Evolutionary conservation across 2,113 vertebrate species (phyloP).

Genomic region (Nanger granti): DNA sequence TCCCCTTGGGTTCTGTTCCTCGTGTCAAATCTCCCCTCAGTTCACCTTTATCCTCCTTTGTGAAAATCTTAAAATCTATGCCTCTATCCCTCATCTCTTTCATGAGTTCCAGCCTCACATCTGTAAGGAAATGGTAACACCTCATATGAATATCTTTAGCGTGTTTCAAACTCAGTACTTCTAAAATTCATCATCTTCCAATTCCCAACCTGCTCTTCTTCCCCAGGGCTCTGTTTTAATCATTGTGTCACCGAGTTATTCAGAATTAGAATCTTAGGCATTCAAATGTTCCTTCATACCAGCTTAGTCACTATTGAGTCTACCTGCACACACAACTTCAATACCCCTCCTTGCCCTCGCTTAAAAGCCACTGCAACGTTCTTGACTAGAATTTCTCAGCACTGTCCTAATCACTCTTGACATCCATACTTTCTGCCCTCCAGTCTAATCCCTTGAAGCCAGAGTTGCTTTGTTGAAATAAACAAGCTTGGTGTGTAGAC

Average conservation of each 20-base stretch:
- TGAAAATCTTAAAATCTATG: background rate
- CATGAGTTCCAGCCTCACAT: background rate
- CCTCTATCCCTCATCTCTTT: background rate
- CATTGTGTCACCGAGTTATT: background rate
- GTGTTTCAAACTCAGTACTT: background rate
- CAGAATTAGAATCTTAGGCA: background rate
- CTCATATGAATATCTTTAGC: background rate
- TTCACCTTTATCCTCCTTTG: background rate
- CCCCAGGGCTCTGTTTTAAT: background rate
- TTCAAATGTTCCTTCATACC: background rate
- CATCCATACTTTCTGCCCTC: background rate
- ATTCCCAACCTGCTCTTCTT: background rate
- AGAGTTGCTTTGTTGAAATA: background rate
- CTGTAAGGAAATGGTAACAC: background rate
- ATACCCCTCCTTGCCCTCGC: background rate
- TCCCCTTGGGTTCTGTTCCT: background rate
- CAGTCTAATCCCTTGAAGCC: background rate
- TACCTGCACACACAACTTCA: background rate
- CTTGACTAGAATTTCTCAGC: background rate
- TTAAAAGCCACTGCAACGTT: background rate
- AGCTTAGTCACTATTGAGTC: background rate
- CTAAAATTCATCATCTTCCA: background rate
- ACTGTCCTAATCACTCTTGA: background rate
- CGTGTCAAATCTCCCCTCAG: background rate
- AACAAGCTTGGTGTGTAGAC: background rate